Base-by-base conservation (phyloP, 2,888 invertebrate species). In the Leucophenga montana region DNA sequence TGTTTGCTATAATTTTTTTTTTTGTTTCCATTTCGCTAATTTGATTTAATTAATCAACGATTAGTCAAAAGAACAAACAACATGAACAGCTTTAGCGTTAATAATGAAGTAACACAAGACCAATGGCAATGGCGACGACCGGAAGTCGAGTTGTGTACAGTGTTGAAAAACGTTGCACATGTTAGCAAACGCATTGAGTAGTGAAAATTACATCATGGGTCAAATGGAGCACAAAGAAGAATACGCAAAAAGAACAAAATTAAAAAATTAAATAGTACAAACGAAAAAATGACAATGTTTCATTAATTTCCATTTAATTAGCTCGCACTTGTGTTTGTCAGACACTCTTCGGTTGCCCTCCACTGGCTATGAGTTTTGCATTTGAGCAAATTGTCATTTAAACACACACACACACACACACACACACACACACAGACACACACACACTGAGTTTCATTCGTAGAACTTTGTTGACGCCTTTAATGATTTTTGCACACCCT, bases 281-380 rank as follows among this genome's bases (percentile, higher is more conserved):
- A 50, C 14, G 16, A 16, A 50, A 65, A 65, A 46, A 22, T 62
- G 44, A 46, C 62, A 62, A 62, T 54, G 56, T 66, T 77, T 77
- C 78, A 77, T 79, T 78, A 78, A 76, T 78, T 77, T 77, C 71
- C 75, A 76, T 75, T 79, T 77, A 78, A 77, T 78, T 79, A 78
- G 73, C 71, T 77, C 70, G 20, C 22, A 53, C n/a, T 44, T 64
- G 64, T 53, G 62, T n/a, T n/a, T 46, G 62, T 14, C 13, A 2
- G 16, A n/a, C n/a, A n/a, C n/a, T n/a, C n/a, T 50, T 11, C 27
- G 50, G 8, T 11, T 50, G 50, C 50, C 50, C 5, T 50, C 16
- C 50, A 8, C 16, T n/a, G 8, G 39, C 39, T 5, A 11, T 5
- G 39, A 39, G 11, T 50, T 18, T 50, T 50, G 50, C 50, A 54